Evolutionary conservation across 2,797 vertebrate genomes (phyloP), one percentile per base, ranked within the genome.

Genomic region (Rhinoraja longicauda): DNA sequence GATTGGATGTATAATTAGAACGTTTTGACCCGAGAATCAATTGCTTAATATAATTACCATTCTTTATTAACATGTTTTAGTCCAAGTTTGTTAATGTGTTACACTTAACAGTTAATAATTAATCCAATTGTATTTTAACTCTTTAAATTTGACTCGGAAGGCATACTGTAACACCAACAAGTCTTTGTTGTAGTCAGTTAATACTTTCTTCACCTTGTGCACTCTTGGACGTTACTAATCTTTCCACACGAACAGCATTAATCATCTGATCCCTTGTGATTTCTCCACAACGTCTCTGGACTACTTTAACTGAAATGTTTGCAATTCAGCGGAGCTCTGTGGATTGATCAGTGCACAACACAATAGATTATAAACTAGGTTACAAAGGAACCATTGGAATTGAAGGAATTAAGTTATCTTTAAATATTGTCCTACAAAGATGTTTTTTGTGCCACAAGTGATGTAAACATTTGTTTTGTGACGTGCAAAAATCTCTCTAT

Each of bases 401-500:
- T 92, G 53, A 92, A 73, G 70, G 70, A 75, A 39, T 75, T 92
- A 92, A 92, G 90, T 73, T 92, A 72, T 92, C 90, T 92, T 75
- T 92, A 92, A 91, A 45, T 92, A 53, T 92, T 75, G 67, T 92
- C 67, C 90, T 92, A n/a, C 90, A 92, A 75, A 92, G 75, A 53
- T 53, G 90, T 92, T 53, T 53, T 53, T 92, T 39, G 90, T 92
- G 90, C 90, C 90, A 91, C 67, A 73, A 92, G 64, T 92, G 90
- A 92, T 92, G 90, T 73, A 75, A 75, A 39, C 90, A 75, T 72
- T 92, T 92, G 90, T 75, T 92, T 92, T 92, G 90, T 75, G 36
- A 73, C 45, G 90, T 91, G 90, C 90, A 73, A 91, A 91, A 45
- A 24, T 91, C 12, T 73, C 90, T 73, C 64, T 70, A 53, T 73